Base-by-base conservation (phyloP, 2,797 vertebrate genomes). In the Discoglossus pictus region DNA sequence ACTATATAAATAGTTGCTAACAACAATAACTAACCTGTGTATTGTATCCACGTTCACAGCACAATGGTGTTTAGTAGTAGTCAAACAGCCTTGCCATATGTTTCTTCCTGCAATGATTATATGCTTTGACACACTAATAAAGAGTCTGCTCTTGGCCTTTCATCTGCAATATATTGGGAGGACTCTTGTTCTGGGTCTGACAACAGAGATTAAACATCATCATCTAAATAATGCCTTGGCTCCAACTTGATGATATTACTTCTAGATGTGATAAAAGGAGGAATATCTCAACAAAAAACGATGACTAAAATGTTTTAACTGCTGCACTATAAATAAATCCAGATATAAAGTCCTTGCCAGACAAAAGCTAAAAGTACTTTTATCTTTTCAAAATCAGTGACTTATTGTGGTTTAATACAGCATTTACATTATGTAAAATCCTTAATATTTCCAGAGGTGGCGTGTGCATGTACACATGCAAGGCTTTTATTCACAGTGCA, bases 211-310 rank as follows among this genome's bases (percentile, higher is more conserved):
- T 63, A 63, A 63, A 47, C 46, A 63, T 63, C 60, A 40, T 51
- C 60, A 63, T 31, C 47, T 52, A 52, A 63, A 63, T 63, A 16
- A 63, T 61, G 36, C 46, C 44, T 51, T 63, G 47, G 60, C 60
- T 63, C 60, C 8, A 42, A 40, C 47, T 40, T n/a, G 46, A 51
- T 2, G 23, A 34, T 50, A 16, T 63, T 52, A 63, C 46, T 51
- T 51, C 60, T 27, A 15, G 9, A 42, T 21, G 13, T 35, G 60
- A 63, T 63, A 50, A 63, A 63, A 63, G 60, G 21, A 11, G 34
- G 15, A 47, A 63, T 63, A 17, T 40, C 35, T 51, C 47, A 27
- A 40, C 60, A 52, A 40, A 63, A n/a, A 15, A 51, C 52, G 60
- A 63, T 63, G 60, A 63, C 47, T 39, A 27, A 52, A 20, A 18